A percentile compares a stretch with the other conserved stretches of the same genome.
phyloP scores from a whole-genome alignment of 2,113 vertebrate genomes.

The Felis chaus region DNA sequence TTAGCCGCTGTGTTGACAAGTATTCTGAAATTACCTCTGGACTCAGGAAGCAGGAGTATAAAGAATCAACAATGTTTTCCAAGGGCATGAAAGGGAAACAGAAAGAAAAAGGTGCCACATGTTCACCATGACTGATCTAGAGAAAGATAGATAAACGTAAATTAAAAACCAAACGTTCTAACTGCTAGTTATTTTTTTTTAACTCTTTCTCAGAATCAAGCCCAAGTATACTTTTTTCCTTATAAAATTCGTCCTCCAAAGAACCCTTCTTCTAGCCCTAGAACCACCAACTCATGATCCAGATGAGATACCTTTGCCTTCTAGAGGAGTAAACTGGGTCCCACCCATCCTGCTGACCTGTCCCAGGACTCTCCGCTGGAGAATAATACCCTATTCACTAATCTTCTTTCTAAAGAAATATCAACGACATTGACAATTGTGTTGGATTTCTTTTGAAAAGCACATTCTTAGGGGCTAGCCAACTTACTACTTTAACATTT shows the following conservation, averaged over 20 bases:
- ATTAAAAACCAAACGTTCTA: not conserved
- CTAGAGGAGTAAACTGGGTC: not conserved
- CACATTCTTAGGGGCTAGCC: not conserved
- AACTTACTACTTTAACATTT: not conserved
- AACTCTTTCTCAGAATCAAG: not conserved
- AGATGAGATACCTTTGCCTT: not conserved
- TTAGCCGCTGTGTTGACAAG: not conserved
- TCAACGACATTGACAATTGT: not conserved
- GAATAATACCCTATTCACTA: not conserved
- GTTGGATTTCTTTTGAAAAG: not conserved
- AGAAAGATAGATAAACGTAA: not conserved
- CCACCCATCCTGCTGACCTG: not conserved
- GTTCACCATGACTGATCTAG: not conserved
- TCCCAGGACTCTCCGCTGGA: not conserved
- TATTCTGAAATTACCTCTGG: not conserved
- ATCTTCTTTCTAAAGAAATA: conserved; percentile 37
- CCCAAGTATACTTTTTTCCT: not conserved
- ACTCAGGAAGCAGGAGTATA: not conserved
- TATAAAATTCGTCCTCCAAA: not conserved
- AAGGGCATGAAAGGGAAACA: not conserved
- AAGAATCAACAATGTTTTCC: not conserved
- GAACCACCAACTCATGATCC: not conserved
- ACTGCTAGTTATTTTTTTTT: not conserved
- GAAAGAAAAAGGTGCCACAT: not conserved
- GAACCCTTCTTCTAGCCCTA: not conserved